Evolutionary conservation across 2,888 invertebrate genomes (phyloP).

Genomic region (Bembecia ichneumoniformis): DNA sequence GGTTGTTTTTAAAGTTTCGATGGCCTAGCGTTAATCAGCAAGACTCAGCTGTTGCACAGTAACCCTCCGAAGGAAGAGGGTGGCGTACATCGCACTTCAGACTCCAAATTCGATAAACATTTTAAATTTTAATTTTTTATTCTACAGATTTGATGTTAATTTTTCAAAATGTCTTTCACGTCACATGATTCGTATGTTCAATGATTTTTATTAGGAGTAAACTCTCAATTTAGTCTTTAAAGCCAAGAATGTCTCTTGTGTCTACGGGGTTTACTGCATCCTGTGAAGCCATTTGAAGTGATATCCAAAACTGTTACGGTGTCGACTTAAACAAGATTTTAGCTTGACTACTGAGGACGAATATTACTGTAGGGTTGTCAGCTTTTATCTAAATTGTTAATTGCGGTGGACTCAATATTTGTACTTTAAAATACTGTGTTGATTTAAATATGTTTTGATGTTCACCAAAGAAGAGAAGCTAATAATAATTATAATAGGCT

Average conservation of each 20-base stretch:
- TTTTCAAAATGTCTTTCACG: too few species aligned
- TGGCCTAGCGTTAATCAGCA: constrained; percentile 36
- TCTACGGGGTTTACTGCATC: background rate
- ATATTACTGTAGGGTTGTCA: background rate
- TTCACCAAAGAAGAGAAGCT: too few species aligned
- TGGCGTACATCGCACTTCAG: constrained; percentile 8
- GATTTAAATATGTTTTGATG: too few species aligned
- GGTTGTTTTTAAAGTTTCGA: constrained; percentile 30
- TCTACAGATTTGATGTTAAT: too few species aligned
- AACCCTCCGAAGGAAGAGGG: constrained; percentile 25
- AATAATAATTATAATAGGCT: too few species aligned
- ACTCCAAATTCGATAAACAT: too few species aligned
- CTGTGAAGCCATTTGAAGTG: background rate
- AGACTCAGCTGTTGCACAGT: constrained; percentile 49
- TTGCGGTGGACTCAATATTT: too few species aligned
- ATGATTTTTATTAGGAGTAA: too few species aligned
- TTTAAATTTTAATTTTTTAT: too few species aligned
- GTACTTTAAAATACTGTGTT: too few species aligned
- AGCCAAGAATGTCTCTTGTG: background rate
- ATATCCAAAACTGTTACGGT: background rate
- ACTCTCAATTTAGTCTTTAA: background rate
- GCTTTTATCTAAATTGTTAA: background rate
- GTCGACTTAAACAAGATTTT: background rate
- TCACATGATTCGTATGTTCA: too few species aligned
- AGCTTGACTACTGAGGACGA: background rate